A percentile compares a stretch with the other conserved stretches of the same genome.
Evolutionary conservation across 2,888 invertebrate genomes (phyloP).

Genomic region (Tachystola acroxantha): DNA sequence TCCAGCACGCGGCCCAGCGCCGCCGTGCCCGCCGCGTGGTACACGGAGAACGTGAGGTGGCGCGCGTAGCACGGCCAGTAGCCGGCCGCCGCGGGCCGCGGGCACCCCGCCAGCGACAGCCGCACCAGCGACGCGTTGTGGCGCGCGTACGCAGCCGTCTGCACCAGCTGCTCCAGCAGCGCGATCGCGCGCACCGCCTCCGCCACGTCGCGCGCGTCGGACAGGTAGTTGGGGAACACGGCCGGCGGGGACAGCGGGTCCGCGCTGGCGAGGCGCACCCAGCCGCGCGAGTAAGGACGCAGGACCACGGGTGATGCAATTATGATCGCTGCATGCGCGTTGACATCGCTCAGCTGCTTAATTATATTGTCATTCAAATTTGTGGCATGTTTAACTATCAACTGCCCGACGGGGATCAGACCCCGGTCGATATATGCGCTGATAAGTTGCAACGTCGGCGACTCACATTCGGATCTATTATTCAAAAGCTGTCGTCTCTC

Average conservation of each 20-base stretch:
- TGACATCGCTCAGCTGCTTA: constrained; percentile 29
- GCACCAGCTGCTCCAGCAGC: constrained; percentile 32
- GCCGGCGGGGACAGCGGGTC: constrained; percentile 31
- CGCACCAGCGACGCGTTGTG: constrained; percentile 35
- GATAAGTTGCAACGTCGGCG: constrained; percentile 41
- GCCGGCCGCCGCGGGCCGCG: constrained; percentile 29
- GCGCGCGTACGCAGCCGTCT: constrained; percentile 24
- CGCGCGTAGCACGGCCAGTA: constrained; percentile 54
- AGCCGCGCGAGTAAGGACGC: constrained; percentile 37
- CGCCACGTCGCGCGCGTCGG: constrained; percentile 34
- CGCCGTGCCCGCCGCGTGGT: constrained; percentile 45
- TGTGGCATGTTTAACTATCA: constrained; percentile 18
- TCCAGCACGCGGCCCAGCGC: constrained; percentile 40
- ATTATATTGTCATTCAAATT: constrained; percentile 24
- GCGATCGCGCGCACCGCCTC: constrained; percentile 33
- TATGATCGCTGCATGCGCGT: constrained; percentile 30
- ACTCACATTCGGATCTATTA: constrained; percentile 30
- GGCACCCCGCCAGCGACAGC: constrained; percentile 35
- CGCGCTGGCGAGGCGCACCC: constrained; percentile 33
- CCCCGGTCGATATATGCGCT: constrained; percentile 33
- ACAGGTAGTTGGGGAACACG: constrained; percentile 43
- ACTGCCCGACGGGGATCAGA: constrained; percentile 16
- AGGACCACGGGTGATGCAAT: constrained; percentile 35
- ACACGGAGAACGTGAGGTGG: constrained; percentile 43
- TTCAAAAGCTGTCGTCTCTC: constrained; percentile 21